Evolutionary conservation across 2,797 vertebrate genomes (phyloP), one percentile per base, ranked within the genome.

Genomic region (Poeciliopsis gracilis): DNA sequence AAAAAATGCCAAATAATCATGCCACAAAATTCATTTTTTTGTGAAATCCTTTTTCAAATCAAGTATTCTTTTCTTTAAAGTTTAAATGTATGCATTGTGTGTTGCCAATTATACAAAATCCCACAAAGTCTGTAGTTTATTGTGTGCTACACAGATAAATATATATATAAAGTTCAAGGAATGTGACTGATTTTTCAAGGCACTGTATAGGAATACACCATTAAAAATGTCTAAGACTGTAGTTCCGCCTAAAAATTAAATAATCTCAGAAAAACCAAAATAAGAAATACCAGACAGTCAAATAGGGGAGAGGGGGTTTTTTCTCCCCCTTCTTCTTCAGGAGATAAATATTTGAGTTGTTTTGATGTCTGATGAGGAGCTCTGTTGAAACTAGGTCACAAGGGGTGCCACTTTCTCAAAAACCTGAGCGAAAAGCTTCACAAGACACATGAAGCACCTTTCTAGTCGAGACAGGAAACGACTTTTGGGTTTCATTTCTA

Each of bases 371-470:
- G 90, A 90, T 80, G 86, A 89, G 71, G 82, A 85, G 79, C 81
- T 86, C 86, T 84, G 69, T 78, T 88, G 78, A 91, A 92, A 90
- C 70, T 90, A 79, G 89, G 89, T 89, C 92, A 90, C 83, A 77
- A 87, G 84, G 76, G 85, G 77, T 82, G 82, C 79, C 79, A 82
- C 88, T 91, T 89, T 89, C 83, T 85, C 88, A 90, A 89, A 88
- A 86, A 87, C 85, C 67, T 70, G 41, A 70, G 67, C 25, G 1
- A 70, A 70, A 46, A 70, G 43, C 67, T 80, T 82, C 75, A 83
- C 82, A 78, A 85, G 77, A 86, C 90, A 87, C 86, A 86, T 74
- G 77, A 90, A 88, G 81, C 74, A 72, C 73, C 81, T 73, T 82
- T 87, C 77, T 77, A 77, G 77, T 72, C 36, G 33, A 80, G 81